Evolutionary conservation across 2,797 vertebrate genomes (phyloP), one percentile per base, ranked within the genome.

Genomic region (Sphenodon punctatus): DNA sequence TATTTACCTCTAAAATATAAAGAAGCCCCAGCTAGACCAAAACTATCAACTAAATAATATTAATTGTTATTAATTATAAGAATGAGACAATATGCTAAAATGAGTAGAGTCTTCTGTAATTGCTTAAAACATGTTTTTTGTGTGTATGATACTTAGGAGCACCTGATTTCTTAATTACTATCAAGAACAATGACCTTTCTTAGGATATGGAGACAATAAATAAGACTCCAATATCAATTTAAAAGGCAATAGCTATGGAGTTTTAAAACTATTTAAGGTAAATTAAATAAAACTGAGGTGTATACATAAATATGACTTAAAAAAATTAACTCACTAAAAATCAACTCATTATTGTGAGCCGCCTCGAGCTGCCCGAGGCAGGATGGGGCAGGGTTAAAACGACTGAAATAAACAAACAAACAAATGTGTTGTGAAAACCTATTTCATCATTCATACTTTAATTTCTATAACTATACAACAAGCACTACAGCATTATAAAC

Each of bases 161-260:
- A 74, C n/a, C 30, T 39, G 5, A 64, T 77, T 61, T 1, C 65
- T 78, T 92, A 89, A 84, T 83, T 68, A 83, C 81, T 80, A 85
- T 79, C 79, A 81, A 74, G 82, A 90, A 74, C 58, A 75, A 80
- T 42, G 36, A 68, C 22, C 90, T 90, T 83, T 67, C 23, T 65
- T 34, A 74, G 39, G 4, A 45, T 45, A 41, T 20, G 8, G 65
- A 83, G 76, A 80, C 25, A 56, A 2, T 34, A 4, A 75, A 39
- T 10, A 51, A 70, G 38, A 12, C n/a, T 56, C 27, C 19, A 49
- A 32, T 64, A 27, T 56, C 39, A 79, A 71, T 4, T 22, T 5
- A 23, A 69, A 72, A 10, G 12, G 61, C 69, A 78, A 61, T 20
- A 34, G 43, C 27, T 63, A 56, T 19, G 9, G 81, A 7, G 6